These are phyloP conservation scores for Sminthopsis crassicaudata DNA, from an alignment of 2,113 vertebrate species.

Conservation along the genomic window DNA sequence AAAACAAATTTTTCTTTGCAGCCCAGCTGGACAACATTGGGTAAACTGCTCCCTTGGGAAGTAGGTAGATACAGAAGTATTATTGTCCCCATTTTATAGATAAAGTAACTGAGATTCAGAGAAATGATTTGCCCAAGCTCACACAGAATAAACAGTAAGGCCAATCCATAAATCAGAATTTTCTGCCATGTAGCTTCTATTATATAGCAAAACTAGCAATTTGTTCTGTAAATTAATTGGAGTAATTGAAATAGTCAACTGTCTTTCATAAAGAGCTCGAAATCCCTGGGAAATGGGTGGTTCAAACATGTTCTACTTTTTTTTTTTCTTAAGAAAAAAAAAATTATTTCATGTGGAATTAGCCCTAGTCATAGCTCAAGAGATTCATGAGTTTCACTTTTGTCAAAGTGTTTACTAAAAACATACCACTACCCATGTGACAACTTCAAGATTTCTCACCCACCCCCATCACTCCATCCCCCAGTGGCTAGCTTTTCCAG, in stretches of 20 bases:
- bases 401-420: conserved; percentile 9
- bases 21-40: neutral
- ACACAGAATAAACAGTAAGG: neutral
- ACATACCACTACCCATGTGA: neutral
- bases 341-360: conserved; percentile 15
- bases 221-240: neutral
- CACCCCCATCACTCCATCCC: neutral
- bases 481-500: neutral
- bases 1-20: neutral
- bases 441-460: neutral
- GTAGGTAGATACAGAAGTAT: neutral
- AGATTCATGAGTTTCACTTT: conserved; percentile 61
- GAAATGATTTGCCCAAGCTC: neutral
- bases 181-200: neutral
- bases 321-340: too few species aligned
- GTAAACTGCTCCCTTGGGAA: neutral
- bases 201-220: neutral
- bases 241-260: neutral
- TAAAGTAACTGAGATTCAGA: neutral
- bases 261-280: neutral
- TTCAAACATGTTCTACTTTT: neutral
- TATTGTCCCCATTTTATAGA: neutral
- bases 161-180: neutral
- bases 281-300: neutral
- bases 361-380: conserved; percentile 4